phyloP scores from a whole-genome alignment of 2,888 invertebrate species.

The Volucella inanis region DNA sequence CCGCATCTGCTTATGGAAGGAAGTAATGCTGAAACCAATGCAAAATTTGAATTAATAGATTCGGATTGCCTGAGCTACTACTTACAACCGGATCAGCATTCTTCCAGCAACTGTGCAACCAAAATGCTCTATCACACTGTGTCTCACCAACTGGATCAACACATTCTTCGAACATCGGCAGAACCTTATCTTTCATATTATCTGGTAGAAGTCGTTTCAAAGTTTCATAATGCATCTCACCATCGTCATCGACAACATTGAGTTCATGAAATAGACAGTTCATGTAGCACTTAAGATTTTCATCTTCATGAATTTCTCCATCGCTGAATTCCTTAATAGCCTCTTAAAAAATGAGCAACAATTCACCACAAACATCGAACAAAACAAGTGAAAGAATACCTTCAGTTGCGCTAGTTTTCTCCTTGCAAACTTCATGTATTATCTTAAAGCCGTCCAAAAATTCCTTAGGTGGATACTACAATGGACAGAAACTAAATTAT shows the following conservation, averaged over 20 bases:
- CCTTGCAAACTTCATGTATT: conserved; percentile 77
- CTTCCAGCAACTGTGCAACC: conserved; percentile 78
- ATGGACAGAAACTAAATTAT: background rate
- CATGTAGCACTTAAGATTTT: conserved; percentile 78
- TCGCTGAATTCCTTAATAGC: conserved; percentile 78
- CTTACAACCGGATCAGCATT: conserved; percentile 77
- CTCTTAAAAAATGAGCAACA: conserved; percentile 51
- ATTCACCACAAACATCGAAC: background rate
- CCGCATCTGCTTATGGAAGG: conserved; percentile 34
- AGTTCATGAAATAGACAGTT: conserved; percentile 77
- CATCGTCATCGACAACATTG: conserved; percentile 76
- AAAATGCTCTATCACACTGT: conserved; percentile 78
- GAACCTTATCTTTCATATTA: conserved; percentile 75
- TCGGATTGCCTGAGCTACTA: background rate
- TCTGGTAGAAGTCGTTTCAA: conserved; percentile 76
- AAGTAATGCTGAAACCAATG: conserved; percentile 70
- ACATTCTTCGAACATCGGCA: conserved; percentile 76
- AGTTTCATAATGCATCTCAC: conserved; percentile 77
- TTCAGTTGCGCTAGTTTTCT: conserved; percentile 77
- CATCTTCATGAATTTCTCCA: conserved; percentile 77
- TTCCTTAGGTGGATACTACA: conserved; percentile 78
- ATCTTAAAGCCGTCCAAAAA: conserved; percentile 75
- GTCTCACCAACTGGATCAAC: conserved; percentile 76
- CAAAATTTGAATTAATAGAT: background rate
- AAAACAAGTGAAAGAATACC: conserved; percentile 57